Conservation (phyloP, 1,140 invertebrate species). For the Wiebesia pumilae region DNA sequence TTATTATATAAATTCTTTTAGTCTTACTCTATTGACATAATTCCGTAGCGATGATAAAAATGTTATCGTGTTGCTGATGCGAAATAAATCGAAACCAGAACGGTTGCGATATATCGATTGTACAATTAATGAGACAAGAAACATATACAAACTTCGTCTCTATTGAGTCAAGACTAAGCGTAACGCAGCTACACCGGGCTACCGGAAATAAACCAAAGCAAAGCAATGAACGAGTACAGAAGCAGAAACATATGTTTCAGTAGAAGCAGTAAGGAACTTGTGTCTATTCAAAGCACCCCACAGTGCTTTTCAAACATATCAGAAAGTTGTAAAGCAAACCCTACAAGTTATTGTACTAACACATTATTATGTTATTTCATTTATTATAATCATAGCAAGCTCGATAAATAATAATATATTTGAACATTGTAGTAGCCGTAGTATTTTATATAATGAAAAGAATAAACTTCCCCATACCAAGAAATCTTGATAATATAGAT, state of each 20-base stretch:
- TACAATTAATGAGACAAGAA: constrained; percentile 9
- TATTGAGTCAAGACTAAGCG: not conserved
- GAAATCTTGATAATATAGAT: no score
- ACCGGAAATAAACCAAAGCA: not conserved
- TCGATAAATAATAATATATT: no score
- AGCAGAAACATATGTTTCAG: not conserved
- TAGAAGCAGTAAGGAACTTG: not conserved
- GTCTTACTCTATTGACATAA: not conserved
- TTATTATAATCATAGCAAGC: no score
- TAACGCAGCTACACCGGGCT: not conserved
- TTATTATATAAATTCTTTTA: no score
- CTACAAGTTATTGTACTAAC: no score
- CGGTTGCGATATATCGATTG: not conserved
- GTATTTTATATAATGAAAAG: no score
- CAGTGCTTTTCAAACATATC: not conserved
- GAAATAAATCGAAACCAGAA: not conserved
- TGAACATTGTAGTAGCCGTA: no score
- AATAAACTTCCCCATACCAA: no score
- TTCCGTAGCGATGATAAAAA: not conserved
- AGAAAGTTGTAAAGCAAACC: not conserved
- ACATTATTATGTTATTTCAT: no score
- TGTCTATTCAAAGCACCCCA: no score
- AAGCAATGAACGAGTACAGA: not conserved
- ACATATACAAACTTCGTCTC: not conserved
- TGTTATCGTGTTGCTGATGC: not conserved